These are phyloP conservation scores for Saguinus midas DNA, from an alignment of 2,113 vertebrate genomes.

Conservation along the genomic window DNA sequence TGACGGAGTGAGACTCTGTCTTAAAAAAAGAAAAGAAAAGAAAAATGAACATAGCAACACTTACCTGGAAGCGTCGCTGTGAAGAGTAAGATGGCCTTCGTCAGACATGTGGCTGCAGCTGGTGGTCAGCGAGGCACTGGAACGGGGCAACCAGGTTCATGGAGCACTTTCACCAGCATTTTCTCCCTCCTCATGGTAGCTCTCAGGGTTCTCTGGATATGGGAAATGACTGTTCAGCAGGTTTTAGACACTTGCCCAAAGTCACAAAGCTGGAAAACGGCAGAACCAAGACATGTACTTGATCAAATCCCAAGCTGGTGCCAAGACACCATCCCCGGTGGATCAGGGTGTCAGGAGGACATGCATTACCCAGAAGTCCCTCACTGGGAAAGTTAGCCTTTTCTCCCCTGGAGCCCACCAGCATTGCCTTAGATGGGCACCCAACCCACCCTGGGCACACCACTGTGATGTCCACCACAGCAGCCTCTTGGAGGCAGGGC, in stretches of 20 bases:
- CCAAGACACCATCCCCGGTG: neutral
- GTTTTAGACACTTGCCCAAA: neutral
- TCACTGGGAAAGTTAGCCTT: neutral
- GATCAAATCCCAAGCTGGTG: neutral
- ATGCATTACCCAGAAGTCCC: neutral
- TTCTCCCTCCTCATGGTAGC: neutral
- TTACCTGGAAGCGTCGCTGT: neutral
- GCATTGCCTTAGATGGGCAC: too few relatives aligned
- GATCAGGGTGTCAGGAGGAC: neutral
- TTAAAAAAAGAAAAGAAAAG: too few relatives aligned
- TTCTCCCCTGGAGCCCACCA: neutral
- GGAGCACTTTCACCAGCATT: neutral
- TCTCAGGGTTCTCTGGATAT: neutral
- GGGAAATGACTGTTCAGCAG: neutral
- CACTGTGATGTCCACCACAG: too few relatives aligned
- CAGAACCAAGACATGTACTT: neutral
- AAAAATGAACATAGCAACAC: neutral
- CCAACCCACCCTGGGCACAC: too few relatives aligned
- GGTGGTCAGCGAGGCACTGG: too few relatives aligned
- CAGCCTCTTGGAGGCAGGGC: neutral
- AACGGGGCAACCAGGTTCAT: neutral
- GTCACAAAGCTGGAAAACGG: neutral
- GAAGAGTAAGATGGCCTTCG: neutral
- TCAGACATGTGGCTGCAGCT: neutral
- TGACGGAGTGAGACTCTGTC: too few relatives aligned